Conservation (phyloP, 1,140 invertebrate genomes). For the Monomorium pharaonis region DNA sequence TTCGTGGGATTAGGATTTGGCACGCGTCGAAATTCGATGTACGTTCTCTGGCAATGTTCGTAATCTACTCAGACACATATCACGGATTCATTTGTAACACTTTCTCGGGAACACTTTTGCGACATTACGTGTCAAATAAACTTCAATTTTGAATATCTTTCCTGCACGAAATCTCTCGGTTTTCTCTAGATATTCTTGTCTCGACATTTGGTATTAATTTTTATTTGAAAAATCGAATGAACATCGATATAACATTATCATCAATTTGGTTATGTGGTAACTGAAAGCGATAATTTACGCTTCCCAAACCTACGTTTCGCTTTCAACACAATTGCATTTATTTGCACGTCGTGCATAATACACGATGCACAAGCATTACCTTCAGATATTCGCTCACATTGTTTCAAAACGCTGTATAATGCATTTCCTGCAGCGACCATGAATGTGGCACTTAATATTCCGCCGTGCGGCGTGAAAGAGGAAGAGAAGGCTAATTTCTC, state of each 20-base stretch:
- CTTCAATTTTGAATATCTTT: background rate
- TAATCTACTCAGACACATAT: background rate
- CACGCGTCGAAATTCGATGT: conserved; percentile 49
- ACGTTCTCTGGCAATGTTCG: background rate
- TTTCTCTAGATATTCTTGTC: background rate
- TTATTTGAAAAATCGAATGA: background rate
- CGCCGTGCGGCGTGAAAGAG: conserved; percentile 24
- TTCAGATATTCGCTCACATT: conserved; percentile 23
- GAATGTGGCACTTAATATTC: conserved; percentile 68
- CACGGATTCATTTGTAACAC: conserved; percentile 24
- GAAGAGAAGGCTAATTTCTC: conserved; percentile 50
- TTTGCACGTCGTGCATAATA: conserved; percentile 16
- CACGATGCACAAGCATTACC: background rate
- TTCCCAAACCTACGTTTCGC: background rate
- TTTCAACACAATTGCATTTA: background rate
- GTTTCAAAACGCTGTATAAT: conserved; percentile 15
- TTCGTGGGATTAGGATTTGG: conserved; percentile 68
- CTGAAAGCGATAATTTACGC: background rate
- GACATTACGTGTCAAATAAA: conserved; percentile 12
- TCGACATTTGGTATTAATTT: background rate
- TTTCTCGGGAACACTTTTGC: background rate
- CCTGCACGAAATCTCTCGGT: background rate
- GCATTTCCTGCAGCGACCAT: conserved; percentile 36
- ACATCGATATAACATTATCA: background rate
- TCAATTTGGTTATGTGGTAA: background rate